Percentiles rank a stretch among this genome's conserved stretches.
Evolutionary conservation across 2,113 vertebrate species (phyloP).

Genomic region (Sterrhoptilus dennistouni): DNA sequence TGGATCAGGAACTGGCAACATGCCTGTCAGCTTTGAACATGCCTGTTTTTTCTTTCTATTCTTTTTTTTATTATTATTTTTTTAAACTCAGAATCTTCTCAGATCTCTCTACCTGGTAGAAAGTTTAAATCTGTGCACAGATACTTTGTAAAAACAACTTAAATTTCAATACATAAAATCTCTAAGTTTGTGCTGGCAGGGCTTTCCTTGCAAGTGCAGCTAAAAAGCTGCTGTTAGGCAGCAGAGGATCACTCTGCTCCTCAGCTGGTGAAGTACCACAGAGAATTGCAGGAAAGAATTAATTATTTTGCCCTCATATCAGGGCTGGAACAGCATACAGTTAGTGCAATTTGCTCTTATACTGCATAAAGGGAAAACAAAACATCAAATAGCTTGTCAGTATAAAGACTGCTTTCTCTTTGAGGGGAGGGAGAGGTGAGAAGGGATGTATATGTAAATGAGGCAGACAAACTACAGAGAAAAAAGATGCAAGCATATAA

Average conservation of each 20-base stretch:
- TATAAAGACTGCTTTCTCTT: not conserved
- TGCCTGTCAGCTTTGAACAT: not conserved
- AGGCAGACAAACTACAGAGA: slow-evolving; percentile 12
- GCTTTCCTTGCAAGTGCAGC: not conserved
- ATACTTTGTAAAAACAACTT: not conserved
- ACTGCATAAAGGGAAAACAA: slow-evolving; percentile 5
- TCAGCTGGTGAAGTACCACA: not conserved
- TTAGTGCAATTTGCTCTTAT: not conserved
- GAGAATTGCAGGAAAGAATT: not conserved
- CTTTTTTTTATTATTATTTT: no score
- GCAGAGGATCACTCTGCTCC: not conserved
- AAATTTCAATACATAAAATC: not conserved
- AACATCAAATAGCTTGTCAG: slow-evolving; percentile 10
- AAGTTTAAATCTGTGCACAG: not conserved
- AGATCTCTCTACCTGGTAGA: not conserved
- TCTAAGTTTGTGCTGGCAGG: not conserved
- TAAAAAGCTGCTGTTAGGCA: not conserved
- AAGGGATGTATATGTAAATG: not conserved
- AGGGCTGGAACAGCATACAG: not conserved
- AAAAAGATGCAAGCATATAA: not conserved
- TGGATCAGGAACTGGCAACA: not conserved
- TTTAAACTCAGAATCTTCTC: not conserved
- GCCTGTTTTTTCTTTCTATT: not conserved
- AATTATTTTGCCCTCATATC: slow-evolving; percentile 29
- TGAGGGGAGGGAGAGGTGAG: not conserved